These are phyloP conservation scores for Elymnias hypermnestra DNA, from an alignment of 1,140 invertebrate genomes.

Conservation along the genomic window DNA sequence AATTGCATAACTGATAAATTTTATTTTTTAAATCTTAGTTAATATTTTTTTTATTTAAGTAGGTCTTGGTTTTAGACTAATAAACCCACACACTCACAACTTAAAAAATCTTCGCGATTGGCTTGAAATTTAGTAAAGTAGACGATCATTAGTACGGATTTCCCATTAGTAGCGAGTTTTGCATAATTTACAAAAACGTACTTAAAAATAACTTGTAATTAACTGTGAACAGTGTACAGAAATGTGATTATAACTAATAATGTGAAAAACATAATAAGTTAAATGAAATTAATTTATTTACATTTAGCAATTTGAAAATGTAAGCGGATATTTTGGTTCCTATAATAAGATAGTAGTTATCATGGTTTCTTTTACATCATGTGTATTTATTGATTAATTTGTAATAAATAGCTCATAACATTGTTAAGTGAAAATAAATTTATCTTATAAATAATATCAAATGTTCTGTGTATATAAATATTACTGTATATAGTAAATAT, in stretches of 20 bases:
- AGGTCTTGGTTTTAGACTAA: no score
- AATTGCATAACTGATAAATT: no score
- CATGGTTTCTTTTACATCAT: constrained; percentile 37
- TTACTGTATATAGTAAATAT: not conserved
- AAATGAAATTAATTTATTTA: constrained; percentile 61
- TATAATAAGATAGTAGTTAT: constrained; percentile 62
- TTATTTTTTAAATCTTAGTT: no score
- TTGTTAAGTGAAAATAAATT: constrained; percentile 2
- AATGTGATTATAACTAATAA: constrained; percentile 41
- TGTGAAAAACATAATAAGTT: constrained; percentile 42
- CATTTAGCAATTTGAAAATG: constrained; percentile 28
- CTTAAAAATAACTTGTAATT: constrained; percentile 35
- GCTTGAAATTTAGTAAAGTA: no score
- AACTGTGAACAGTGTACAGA: constrained; percentile 56
- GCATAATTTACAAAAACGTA: not conserved
- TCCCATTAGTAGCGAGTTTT: no score
- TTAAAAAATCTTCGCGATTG: no score
- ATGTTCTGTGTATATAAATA: not conserved
- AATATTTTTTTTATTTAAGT: no score
- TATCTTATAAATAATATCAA: not conserved
- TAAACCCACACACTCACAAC: no score
- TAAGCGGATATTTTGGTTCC: constrained; percentile 56
- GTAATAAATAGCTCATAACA: constrained; percentile 14
- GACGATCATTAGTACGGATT: no score
- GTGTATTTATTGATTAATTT: constrained; percentile 57